phyloP scores from a whole-genome alignment of 2,888 invertebrate genomes.

The Girardia tigrina region DNA sequence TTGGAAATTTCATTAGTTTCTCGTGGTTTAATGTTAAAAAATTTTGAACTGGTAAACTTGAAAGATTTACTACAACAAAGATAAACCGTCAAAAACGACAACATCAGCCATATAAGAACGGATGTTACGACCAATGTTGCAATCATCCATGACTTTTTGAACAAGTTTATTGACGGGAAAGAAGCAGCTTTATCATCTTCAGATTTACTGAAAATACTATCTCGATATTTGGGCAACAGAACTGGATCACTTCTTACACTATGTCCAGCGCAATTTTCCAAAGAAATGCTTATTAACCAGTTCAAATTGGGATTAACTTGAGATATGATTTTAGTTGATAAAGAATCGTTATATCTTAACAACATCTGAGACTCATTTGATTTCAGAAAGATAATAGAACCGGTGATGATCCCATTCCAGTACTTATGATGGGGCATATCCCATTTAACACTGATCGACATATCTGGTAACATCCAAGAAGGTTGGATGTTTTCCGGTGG shows the following conservation, averaged over 20 bases:
- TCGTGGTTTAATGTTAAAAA: neutral
- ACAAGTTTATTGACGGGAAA: neutral
- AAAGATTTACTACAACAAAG: constrained; percentile 1
- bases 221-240: neutral
- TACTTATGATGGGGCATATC: neutral
- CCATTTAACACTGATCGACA: neutral
- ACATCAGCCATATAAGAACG: neutral
- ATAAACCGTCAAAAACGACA: neutral
- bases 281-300: neutral
- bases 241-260: neutral
- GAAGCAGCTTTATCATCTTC: neutral
- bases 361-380: neutral
- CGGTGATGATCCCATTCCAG: neutral
- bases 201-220: neutral
- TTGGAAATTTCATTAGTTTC: neutral
- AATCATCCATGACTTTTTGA: constrained; percentile 12
- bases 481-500: neutral
- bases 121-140: neutral
- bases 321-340: neutral
- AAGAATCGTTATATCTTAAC: neutral
- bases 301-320: neutral
- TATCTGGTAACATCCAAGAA: neutral
- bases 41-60: neutral
- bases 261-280: neutral
- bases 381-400: neutral